Conservation (phyloP, 2,797 vertebrate genomes). For the Loris lydekkerianus region DNA sequence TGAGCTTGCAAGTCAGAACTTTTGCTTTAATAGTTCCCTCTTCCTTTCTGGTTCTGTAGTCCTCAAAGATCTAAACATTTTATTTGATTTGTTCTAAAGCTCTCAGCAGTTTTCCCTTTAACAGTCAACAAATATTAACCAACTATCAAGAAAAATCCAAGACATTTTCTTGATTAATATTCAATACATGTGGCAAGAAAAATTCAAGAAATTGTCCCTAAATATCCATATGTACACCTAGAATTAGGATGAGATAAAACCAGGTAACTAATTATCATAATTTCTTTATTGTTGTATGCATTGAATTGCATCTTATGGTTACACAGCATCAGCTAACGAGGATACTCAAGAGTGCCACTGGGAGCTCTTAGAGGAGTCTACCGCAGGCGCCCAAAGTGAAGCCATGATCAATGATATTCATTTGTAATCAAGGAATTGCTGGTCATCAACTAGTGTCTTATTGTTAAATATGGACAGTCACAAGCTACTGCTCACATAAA, state of each 20-base stretch:
- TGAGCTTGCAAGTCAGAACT: background rate
- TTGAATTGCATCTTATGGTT: slow-evolving; percentile 1
- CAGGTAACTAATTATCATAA: background rate
- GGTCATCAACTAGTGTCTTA: background rate
- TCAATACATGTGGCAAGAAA: background rate
- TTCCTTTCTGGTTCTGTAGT: slow-evolving; percentile 4
- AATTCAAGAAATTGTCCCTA: background rate
- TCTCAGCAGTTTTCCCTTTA: slow-evolving; percentile 32
- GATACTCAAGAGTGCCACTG: background rate
- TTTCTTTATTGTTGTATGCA: background rate
- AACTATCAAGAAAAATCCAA: background rate
- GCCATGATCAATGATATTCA: background rate
- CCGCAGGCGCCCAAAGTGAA: background rate
- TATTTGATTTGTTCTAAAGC: slow-evolving; percentile 30
- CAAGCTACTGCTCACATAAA: background rate
- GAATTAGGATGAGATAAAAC: background rate
- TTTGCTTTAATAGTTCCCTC: background rate
- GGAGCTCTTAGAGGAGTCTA: background rate
- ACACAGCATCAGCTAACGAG: background rate
- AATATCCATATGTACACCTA: background rate
- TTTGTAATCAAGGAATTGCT: background rate
- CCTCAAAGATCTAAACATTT: background rate
- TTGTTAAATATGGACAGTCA: background rate
- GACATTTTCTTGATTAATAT: slow-evolving; percentile 23
- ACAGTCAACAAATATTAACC: background rate